Conservation (phyloP, 2,888 invertebrate species). For the Cephus runcator region DNA sequence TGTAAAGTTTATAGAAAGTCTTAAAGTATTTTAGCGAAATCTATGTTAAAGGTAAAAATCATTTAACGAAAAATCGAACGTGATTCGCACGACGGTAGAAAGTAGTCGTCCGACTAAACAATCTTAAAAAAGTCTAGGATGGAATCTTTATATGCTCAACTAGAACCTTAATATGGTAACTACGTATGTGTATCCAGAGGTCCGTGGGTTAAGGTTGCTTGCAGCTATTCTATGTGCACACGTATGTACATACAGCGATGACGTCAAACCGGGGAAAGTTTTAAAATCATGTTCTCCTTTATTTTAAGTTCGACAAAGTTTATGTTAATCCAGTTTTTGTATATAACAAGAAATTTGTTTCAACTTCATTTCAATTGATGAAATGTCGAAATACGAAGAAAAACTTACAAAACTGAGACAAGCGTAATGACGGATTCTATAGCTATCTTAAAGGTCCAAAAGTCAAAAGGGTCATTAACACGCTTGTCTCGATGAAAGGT, state of each 20-base stretch:
- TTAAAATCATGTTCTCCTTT: background rate
- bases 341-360: background rate
- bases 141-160: too few species aligned
- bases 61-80: too few species aligned
- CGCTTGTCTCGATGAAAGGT: background rate
- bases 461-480: background rate
- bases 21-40: too few species aligned
- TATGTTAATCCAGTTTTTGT: background rate
- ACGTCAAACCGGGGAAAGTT: background rate
- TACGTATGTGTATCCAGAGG: background rate
- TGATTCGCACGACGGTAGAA: too few species aligned
- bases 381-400: background rate
- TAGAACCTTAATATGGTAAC: background rate
- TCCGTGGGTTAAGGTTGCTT: background rate
- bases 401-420: background rate
- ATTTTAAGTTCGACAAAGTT: background rate
- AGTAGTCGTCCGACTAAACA: too few species aligned
- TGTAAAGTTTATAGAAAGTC: too few species aligned
- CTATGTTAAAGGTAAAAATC: too few species aligned
- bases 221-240: background rate
- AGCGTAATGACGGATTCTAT: background rate
- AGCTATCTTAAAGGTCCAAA: background rate
- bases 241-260: background rate
- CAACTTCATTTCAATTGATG: background rate
- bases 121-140: too few species aligned